Percentiles rank a stretch among this genome's conserved stretches.
phyloP scores from a whole-genome alignment of 2,113 vertebrate species.

The Tapirus terrestris region DNA sequence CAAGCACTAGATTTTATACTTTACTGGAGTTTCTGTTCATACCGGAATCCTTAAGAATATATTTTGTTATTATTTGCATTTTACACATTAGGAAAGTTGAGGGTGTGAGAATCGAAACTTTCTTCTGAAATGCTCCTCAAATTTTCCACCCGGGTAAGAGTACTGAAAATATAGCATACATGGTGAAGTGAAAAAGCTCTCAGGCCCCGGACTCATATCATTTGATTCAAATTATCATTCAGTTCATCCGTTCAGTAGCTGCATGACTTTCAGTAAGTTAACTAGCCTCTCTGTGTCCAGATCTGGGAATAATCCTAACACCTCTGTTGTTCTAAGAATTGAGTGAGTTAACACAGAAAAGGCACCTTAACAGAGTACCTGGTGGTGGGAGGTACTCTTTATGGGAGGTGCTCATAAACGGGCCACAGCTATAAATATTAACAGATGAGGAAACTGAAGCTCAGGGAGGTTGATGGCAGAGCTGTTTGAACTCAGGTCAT shows the following conservation, averaged over 20 bases:
- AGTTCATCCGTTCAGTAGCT: neutral
- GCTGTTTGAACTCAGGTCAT: neutral
- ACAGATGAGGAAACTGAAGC: neutral
- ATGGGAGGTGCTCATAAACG: neutral
- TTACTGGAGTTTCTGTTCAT: neutral
- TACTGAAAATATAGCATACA: neutral
- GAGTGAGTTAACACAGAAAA: neutral
- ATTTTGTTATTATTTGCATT: neutral
- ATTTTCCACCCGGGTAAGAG: neutral
- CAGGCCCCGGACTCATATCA: neutral
- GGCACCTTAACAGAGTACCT: neutral
- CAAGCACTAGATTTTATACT: neutral
- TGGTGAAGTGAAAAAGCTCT: neutral
- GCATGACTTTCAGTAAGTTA: neutral
- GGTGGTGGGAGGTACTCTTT: neutral
- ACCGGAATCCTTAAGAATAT: neutral
- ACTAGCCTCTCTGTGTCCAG: neutral
- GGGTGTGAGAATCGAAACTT: neutral
- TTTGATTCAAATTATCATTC: neutral
- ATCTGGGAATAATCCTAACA: neutral
- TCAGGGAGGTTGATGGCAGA: neutral
- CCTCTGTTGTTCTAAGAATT: neutral
- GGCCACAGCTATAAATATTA: neutral
- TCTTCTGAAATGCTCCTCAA: neutral
- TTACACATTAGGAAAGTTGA: neutral